Evolutionary conservation across 2,888 invertebrate genomes (phyloP).

Genomic region (Rhamnusium bicolor): DNA sequence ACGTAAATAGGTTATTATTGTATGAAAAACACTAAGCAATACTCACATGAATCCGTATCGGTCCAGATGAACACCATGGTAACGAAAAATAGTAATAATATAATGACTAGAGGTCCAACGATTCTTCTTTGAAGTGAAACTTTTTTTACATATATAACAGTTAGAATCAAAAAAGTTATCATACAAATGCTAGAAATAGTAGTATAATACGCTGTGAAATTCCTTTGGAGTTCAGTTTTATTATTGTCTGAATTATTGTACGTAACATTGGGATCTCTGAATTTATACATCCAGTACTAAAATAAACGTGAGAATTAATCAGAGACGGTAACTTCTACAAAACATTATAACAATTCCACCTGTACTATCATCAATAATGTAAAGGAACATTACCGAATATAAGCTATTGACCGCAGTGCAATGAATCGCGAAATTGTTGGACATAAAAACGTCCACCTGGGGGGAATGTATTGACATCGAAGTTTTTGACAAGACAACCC

Average conservation of each 20-base stretch:
- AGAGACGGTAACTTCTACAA: too few species aligned
- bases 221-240: slow-evolving; percentile 3
- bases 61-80: background rate
- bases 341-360: too few species aligned
- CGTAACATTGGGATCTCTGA: slow-evolving; percentile 25
- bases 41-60: slow-evolving; percentile 21
- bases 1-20: too few species aligned
- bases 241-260: slow-evolving; percentile 18
- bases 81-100: background rate
- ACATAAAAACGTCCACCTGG: too few species aligned
- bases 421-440: too few species aligned
- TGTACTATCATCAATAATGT: too few species aligned
- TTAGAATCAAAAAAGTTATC: background rate
- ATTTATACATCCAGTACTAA: slow-evolving; percentile 49
- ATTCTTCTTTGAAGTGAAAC: background rate
- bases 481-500: too few species aligned
- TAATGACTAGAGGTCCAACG: background rate
- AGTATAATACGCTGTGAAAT: background rate
- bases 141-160: background rate
- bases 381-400: too few species aligned
- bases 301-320: background rate
- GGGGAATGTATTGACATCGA: too few species aligned
- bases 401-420: too few species aligned
- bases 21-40: background rate
- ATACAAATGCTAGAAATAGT: background rate